Evolutionary conservation across 2,797 vertebrate genomes (phyloP).

Genomic region (Botia almorhae): DNA sequence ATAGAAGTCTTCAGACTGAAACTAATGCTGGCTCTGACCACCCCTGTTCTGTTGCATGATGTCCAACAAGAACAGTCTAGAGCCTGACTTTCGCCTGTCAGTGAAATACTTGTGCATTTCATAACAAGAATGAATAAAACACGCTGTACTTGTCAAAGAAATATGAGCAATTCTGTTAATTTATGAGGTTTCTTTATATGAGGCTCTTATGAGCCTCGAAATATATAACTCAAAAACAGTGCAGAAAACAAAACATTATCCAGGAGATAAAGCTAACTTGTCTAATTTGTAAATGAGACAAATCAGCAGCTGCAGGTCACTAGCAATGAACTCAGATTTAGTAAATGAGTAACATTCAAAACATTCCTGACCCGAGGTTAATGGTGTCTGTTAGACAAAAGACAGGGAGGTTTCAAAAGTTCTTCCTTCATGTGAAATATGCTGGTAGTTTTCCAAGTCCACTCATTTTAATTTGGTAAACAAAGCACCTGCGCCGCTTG

Average conservation of each 20-base stretch:
- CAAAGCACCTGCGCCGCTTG: background rate
- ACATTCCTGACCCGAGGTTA: conserved; percentile 19
- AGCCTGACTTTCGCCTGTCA: background rate
- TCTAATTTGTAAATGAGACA: conserved; percentile 41
- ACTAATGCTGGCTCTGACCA: conserved; percentile 38
- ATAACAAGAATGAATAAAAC: conserved; percentile 18
- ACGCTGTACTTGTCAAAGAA: conserved; percentile 15
- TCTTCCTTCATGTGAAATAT: background rate
- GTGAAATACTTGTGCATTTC: background rate
- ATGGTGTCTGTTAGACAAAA: conserved; percentile 20
- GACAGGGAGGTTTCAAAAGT: background rate
- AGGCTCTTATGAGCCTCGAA: too few relatives aligned
- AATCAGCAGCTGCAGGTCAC: conserved; percentile 50
- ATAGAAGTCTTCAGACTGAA: conserved; percentile 43
- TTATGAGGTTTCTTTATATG: conserved; percentile 4
- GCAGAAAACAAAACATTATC: background rate
- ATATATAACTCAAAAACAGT: background rate
- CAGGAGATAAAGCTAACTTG: conserved; percentile 5
- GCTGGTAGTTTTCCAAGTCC: background rate
- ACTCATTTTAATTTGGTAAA: background rate
- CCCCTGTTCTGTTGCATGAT: conserved; percentile 3
- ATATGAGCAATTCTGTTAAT: conserved; percentile 11
- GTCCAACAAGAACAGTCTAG: background rate
- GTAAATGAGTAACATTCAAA: conserved; percentile 40
- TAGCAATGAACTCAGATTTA: conserved; percentile 32